Conservation (phyloP, 2,888 invertebrate genomes). For the Linnaemya tessellans region DNA sequence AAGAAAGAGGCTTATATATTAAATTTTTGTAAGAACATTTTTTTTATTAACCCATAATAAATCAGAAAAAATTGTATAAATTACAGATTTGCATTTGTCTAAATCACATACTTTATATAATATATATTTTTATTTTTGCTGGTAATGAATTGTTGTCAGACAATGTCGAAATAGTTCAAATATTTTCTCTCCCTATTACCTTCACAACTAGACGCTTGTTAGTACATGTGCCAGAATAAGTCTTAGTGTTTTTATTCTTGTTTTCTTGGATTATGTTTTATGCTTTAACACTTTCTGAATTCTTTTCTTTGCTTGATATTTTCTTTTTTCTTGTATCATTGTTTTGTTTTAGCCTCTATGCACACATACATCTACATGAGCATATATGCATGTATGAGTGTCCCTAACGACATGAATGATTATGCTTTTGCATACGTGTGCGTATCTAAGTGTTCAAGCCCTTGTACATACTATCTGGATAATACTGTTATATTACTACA, state of each 20-base stretch:
- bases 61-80: too few relatives aligned
- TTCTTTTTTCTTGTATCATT: slow-evolving; percentile 4
- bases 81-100: too few relatives aligned
- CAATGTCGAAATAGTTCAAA: not conserved
- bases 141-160: not conserved
- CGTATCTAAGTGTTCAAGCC: not conserved
- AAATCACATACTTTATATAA: too few relatives aligned
- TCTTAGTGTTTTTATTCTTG: slow-evolving; percentile 28
- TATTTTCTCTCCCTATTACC: too few relatives aligned
- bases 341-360: slow-evolving; percentile 32
- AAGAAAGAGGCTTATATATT: too few relatives aligned
- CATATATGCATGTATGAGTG: too few relatives aligned
- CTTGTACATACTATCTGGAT: slow-evolving; percentile 14
- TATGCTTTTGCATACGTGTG: not conserved
- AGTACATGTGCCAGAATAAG: slow-evolving; percentile 2
- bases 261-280: slow-evolving; percentile 60
- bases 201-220: not conserved
- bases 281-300: slow-evolving; percentile 63
- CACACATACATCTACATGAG: slow-evolving; percentile 10
- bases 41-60: too few relatives aligned
- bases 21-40: too few relatives aligned
- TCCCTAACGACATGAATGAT: not conserved
- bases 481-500: slow-evolving; percentile 22
- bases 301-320: slow-evolving; percentile 7
- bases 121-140: not conserved